Conservation (phyloP, 2,797 vertebrate genomes). For the Eutrigla gurnardus region DNA sequence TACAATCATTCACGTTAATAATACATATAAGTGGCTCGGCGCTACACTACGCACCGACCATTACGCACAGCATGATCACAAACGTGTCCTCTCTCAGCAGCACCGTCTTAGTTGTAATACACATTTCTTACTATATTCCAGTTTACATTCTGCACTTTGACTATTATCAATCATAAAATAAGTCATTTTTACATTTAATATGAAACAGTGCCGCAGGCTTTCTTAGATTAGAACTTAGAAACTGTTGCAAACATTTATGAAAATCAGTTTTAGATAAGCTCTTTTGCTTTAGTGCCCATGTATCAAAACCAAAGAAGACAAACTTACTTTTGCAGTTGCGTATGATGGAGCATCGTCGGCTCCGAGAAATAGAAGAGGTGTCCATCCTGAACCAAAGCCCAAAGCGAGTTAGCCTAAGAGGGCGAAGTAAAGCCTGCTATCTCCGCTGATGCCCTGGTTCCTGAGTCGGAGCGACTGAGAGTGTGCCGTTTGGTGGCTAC, state of each 20-base stretch:
- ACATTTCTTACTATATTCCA: neutral
- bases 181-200: neutral
- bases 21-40: neutral
- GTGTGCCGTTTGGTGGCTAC: conserved; percentile 77
- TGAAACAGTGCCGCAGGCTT: neutral
- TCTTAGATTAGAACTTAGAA: conserved; percentile 7
- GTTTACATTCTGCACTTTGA: neutral
- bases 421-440: conserved; percentile 86
- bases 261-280: neutral
- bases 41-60: neutral
- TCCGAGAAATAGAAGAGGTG: conserved; percentile 82
- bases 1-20: neutral
- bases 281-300: neutral
- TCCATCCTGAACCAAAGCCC: conserved; percentile 89
- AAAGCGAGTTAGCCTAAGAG: conserved; percentile 89
- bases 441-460: conserved; percentile 89
- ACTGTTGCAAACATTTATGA: conserved; percentile 7
- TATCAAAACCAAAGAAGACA: conserved; percentile 31
- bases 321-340: conserved; percentile 86
- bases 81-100: neutral
- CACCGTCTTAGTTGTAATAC: neutral
- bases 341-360: conserved; percentile 84
- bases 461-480: conserved; percentile 87
- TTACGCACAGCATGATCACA: conserved; percentile 65
- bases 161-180: neutral